A percentile compares a stretch with the other conserved stretches of the same genome.
phyloP scores from a whole-genome alignment of 2,113 vertebrate genomes.

The Onychorhynchus coronatus region DNA sequence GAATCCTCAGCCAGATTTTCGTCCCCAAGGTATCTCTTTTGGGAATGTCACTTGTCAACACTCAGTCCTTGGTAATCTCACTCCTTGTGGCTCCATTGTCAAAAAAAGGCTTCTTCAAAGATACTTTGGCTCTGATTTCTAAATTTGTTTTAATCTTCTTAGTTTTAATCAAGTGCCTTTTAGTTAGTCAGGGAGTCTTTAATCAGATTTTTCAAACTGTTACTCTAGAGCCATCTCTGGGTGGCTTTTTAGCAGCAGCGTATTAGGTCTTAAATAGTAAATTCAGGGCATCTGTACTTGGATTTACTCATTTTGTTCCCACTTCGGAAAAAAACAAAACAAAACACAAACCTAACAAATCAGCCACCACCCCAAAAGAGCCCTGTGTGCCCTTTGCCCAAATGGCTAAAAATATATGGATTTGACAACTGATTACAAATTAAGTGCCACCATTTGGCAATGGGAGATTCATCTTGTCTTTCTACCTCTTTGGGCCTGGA shows the following conservation, averaged over 20 bases:
- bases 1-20: not conserved
- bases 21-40: not conserved
- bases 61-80: not conserved
- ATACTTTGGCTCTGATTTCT: not conserved
- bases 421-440: not conserved
- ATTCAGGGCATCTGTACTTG: not conserved
- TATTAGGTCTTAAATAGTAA: not conserved
- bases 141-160: not conserved
- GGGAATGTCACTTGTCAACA: not conserved
- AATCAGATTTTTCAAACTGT: not conserved
- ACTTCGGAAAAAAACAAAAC: not conserved
- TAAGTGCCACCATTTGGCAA: not conserved
- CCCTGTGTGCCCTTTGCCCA: not conserved
- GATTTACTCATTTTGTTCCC: not conserved
- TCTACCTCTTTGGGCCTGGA: not conserved
- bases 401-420: not conserved
- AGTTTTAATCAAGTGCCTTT: not conserved
- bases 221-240: conserved; percentile 37
- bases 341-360: not conserved
- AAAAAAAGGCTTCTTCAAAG: not conserved
- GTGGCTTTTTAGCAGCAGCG: not conserved
- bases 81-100: not conserved
- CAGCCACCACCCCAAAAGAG: not conserved
- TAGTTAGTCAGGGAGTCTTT: not conserved
- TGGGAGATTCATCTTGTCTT: not conserved